These are phyloP conservation scores for Silurus glanis DNA, from an alignment of 2,113 vertebrate species.

Conservation along the genomic window DNA sequence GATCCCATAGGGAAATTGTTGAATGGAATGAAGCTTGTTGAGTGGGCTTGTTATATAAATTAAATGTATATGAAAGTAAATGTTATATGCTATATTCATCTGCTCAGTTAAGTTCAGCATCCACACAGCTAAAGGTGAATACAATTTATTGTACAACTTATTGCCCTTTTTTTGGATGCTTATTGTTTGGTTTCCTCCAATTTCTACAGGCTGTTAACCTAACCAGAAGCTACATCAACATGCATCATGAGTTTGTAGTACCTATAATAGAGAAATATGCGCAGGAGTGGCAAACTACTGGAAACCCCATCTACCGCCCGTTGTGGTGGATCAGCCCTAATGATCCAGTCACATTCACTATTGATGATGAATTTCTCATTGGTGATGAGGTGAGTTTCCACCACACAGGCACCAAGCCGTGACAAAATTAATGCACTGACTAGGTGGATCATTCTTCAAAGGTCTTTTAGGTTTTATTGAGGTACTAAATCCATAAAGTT, in stretches of 20 bases:
- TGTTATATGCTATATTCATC: neutral
- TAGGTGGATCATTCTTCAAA: neutral
- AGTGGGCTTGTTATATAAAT: neutral
- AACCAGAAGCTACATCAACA: slow-evolving; percentile 75
- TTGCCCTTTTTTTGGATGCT: neutral
- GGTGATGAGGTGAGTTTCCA: slow-evolving; percentile 80
- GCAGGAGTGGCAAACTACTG: slow-evolving; percentile 73
- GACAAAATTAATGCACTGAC: neutral
- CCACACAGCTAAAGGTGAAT: neutral
- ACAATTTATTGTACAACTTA: neutral
- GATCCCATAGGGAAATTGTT: too few relatives aligned
- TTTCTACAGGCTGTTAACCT: slow-evolving; percentile 79
- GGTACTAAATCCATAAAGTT: neutral
- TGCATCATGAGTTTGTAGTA: slow-evolving; percentile 78
- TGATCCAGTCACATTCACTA: slow-evolving; percentile 75
- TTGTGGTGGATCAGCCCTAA: slow-evolving; percentile 88
- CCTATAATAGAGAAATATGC: slow-evolving; percentile 79
- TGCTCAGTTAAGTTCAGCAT: neutral
- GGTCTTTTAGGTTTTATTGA: neutral
- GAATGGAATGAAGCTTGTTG: too few relatives aligned
- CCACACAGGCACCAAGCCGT: neutral
- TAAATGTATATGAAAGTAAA: neutral
- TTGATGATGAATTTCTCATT: slow-evolving; percentile 87
- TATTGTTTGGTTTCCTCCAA: neutral
- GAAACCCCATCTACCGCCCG: slow-evolving; percentile 82